A percentile compares a stretch with the other conserved stretches of the same genome.
phyloP scores from a whole-genome alignment of 2,888 invertebrate genomes.

The Drosophila nigricruria region DNA sequence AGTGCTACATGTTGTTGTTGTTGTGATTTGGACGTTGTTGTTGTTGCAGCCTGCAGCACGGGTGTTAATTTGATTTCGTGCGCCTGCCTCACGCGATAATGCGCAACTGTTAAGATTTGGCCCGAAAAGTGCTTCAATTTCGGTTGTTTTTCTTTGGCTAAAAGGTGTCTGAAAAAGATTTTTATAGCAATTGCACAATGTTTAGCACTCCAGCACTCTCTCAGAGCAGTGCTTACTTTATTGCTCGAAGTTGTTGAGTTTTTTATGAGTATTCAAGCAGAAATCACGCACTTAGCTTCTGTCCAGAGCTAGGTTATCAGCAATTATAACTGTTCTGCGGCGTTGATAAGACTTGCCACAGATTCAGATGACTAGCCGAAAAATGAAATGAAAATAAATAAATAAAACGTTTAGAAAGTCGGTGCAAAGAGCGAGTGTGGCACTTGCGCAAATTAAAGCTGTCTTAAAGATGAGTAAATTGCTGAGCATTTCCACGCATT shows the following conservation, averaged over 20 bases:
- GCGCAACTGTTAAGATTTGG: slow-evolving; percentile 68
- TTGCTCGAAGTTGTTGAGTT: slow-evolving; percentile 49
- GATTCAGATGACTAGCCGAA: slow-evolving; percentile 12
- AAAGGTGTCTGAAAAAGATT: slow-evolving; percentile 55
- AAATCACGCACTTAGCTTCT: slow-evolving; percentile 52
- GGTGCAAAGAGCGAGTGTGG: neutral
- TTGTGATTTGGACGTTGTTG: slow-evolving; percentile 21
- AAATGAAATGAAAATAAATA: neutral
- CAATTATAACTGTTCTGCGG: neutral
- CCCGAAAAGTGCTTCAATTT: slow-evolving; percentile 29
- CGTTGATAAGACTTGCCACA: slow-evolving; percentile 10
- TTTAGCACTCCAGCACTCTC: slow-evolving; percentile 43
- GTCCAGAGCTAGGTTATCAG: slow-evolving; percentile 34
- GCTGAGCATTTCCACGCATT: slow-evolving; percentile 40
- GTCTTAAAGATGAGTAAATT: slow-evolving; percentile 47
- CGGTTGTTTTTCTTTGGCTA: slow-evolving; percentile 15
- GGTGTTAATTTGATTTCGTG: slow-evolving; percentile 78
- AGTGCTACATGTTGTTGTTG: slow-evolving; percentile 12
- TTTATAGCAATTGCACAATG: slow-evolving; percentile 60
- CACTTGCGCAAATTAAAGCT: slow-evolving; percentile 23
- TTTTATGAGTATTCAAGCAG: slow-evolving; percentile 52
- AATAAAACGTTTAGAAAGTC: slow-evolving; percentile 41
- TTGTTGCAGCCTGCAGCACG: slow-evolving; percentile 32
- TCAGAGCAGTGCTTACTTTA: slow-evolving; percentile 45
- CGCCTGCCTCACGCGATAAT: slow-evolving; percentile 55